These are phyloP conservation scores for Drosophila nasuta DNA, from an alignment of 1,140 invertebrate species.

Conservation along the genomic window DNA sequence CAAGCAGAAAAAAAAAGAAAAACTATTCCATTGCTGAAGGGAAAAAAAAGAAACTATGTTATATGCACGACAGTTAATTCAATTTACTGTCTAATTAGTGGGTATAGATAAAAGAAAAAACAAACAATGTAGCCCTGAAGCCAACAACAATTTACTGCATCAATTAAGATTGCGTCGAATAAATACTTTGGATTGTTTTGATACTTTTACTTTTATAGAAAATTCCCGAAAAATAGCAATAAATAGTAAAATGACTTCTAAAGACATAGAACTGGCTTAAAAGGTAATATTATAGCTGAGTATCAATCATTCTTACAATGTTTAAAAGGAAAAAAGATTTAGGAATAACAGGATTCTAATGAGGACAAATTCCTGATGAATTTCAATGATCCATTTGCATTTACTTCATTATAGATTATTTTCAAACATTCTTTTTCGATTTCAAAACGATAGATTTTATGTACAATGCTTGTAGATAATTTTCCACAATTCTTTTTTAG, in stretches of 20 bases:
- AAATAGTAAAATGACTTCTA: not conserved
- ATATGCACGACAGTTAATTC: slow-evolving; percentile 19
- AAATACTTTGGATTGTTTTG: slow-evolving; percentile 15
- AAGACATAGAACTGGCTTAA: not conserved
- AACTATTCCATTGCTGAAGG: not conserved
- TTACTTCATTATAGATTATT: too few relatives aligned
- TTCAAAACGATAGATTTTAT: too few relatives aligned
- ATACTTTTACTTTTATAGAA: slow-evolving; percentile 11
- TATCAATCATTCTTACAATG: not conserved
- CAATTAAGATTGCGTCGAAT: slow-evolving; percentile 15
- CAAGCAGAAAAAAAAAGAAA: not conserved
- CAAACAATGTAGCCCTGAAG: slow-evolving; percentile 2
- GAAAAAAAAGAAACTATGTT: slow-evolving; percentile 7
- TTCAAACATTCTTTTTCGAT: too few relatives aligned
- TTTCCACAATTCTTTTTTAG: too few relatives aligned
- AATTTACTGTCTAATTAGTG: slow-evolving; percentile 38
- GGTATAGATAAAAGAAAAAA: slow-evolving; percentile 9
- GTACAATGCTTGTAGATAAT: too few relatives aligned
- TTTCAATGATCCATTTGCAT: too few relatives aligned
- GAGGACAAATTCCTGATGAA: too few relatives aligned
- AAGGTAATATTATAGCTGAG: not conserved
- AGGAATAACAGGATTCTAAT: too few relatives aligned
- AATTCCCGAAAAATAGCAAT: slow-evolving; percentile 4
- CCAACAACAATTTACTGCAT: slow-evolving; percentile 21
- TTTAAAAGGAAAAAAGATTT: too few relatives aligned